Base-by-base conservation (phyloP, 2,888 invertebrate genomes). In the Conus canariensis region DNA sequence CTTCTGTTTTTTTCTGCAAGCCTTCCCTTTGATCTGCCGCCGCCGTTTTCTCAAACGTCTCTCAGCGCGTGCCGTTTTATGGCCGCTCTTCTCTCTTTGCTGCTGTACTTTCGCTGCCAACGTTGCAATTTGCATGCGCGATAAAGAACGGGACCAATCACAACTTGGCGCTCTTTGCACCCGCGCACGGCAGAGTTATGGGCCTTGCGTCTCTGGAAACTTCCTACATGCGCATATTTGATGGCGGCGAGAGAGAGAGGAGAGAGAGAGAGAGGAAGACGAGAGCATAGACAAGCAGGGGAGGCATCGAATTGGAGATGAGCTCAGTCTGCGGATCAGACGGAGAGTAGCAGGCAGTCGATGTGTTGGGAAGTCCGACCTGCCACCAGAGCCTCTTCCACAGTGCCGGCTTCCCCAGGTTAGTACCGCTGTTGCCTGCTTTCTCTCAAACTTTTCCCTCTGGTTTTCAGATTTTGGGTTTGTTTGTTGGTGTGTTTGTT, bases 61-160 rank as follows among this genome's bases (percentile, higher is more conserved):
- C 82, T 83, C 82, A 58, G 19, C 82, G 82, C 82, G 82, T 83
- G 82, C 82, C 82, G 82, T 83, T 83, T 83, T 83, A 83, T 83
- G 82, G 82, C 82, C 82, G 56, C 58, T 56, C 82, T 83, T 83
- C 58, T 58, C 82, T 83, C 58, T 83, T 58, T 83, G 82, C 19
- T 58, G 56, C n/a, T 25, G 60, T 85, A 25, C 85, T 59, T 59
- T 85, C 12, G 85, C 85, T 56, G 85, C 85, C 10, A 60, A 45
- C 25, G 85, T 60, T 85, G 85, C 85, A 85, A 85, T 85, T 85
- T 85, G 85, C 85, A 85, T 85, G 85, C 85, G 60, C 85, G 85
- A 85, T 85, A 85, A 85, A 85, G 59, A 85, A 59, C 83, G 45
- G 60, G 85, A 4, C 85, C 85, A 85, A 85, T 85, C 85, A 59